These are phyloP conservation scores for Diabrotica balteata DNA, from an alignment of 2,888 invertebrate species.

Conservation along the genomic window DNA sequence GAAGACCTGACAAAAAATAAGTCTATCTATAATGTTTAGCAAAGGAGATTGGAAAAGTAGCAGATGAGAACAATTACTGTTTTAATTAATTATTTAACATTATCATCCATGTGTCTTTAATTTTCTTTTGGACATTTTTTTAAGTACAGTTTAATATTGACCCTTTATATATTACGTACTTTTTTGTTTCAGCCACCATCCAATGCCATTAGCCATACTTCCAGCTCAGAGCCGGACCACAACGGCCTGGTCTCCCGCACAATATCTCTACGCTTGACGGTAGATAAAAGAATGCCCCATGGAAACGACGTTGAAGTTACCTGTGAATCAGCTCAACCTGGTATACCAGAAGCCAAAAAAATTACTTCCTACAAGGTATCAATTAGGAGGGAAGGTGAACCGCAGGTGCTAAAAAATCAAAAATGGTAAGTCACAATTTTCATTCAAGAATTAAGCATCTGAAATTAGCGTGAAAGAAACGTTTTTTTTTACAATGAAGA, in stretches of 20 bases:
- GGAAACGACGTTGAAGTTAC: conserved; percentile 50
- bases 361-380: conserved; percentile 43
- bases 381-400: conserved; percentile 41
- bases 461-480: too few relatives aligned
- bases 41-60: too few relatives aligned
- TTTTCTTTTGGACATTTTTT: too few relatives aligned
- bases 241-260: conserved; percentile 49
- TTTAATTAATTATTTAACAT: too few relatives aligned
- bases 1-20: too few relatives aligned
- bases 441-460: too few relatives aligned
- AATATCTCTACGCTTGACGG: conserved; percentile 46
- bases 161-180: too few relatives aligned
- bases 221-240: conserved; percentile 47
- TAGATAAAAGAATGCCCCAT: conserved; percentile 49
- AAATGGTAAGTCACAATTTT: conserved; percentile 31
- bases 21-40: too few relatives aligned
- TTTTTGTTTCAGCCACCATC: conserved; percentile 47
- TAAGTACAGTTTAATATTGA: too few relatives aligned
- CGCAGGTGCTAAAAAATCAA: conserved; percentile 49
- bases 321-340: conserved; percentile 54
- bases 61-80: too few relatives aligned
- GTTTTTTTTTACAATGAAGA: too few relatives aligned
- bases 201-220: conserved; percentile 48
- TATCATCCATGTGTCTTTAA: too few relatives aligned
- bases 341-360: conserved; percentile 51